Percentiles rank a stretch among this genome's conserved stretches.
phyloP scores from a whole-genome alignment of 2,888 invertebrate genomes.

The Biston stratarius region DNA sequence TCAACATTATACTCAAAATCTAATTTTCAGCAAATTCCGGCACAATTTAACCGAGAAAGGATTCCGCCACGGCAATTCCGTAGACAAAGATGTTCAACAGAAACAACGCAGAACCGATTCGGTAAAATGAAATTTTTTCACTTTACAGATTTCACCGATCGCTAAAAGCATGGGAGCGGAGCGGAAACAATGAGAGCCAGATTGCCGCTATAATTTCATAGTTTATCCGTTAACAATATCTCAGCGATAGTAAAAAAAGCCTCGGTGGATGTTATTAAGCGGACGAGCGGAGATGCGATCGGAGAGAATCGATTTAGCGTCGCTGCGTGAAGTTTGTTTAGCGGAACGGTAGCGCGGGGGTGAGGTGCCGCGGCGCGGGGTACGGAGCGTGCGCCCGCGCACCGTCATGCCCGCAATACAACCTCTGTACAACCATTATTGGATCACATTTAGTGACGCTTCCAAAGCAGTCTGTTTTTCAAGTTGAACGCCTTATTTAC shows the following conservation, averaged over 20 bases:
- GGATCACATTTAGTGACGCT: slow-evolving; percentile 68
- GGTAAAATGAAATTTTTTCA: slow-evolving; percentile 70
- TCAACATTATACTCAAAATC: slow-evolving; percentile 67
- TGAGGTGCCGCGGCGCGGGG: slow-evolving; percentile 36
- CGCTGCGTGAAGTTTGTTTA: slow-evolving; percentile 84
- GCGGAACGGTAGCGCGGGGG: slow-evolving; percentile 72
- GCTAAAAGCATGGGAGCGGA: slow-evolving; percentile 67
- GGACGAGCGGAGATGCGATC: slow-evolving; percentile 76
- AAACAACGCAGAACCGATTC: slow-evolving; percentile 82
- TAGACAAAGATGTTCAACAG: slow-evolving; percentile 81
- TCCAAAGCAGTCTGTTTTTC: slow-evolving; percentile 57
- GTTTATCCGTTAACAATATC: slow-evolving; percentile 79
- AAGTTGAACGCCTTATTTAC: slow-evolving; percentile 54
- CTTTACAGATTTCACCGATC: slow-evolving; percentile 69
- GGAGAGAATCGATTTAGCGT: slow-evolving; percentile 79
- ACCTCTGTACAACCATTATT: slow-evolving; percentile 57
- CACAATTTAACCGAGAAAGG: slow-evolving; percentile 62
- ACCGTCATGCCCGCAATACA: slow-evolving; percentile 56
- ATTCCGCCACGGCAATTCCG: slow-evolving; percentile 69
- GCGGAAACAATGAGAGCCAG: slow-evolving; percentile 72
- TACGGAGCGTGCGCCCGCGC: slow-evolving; percentile 65
- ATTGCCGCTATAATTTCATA: slow-evolving; percentile 79
- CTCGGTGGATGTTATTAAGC: slow-evolving; percentile 77
- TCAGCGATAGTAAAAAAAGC: slow-evolving; percentile 71
- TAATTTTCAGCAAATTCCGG: slow-evolving; percentile 69